Base-by-base conservation (phyloP, 2,113 vertebrate genomes). In the Peromyscus californicus region DNA sequence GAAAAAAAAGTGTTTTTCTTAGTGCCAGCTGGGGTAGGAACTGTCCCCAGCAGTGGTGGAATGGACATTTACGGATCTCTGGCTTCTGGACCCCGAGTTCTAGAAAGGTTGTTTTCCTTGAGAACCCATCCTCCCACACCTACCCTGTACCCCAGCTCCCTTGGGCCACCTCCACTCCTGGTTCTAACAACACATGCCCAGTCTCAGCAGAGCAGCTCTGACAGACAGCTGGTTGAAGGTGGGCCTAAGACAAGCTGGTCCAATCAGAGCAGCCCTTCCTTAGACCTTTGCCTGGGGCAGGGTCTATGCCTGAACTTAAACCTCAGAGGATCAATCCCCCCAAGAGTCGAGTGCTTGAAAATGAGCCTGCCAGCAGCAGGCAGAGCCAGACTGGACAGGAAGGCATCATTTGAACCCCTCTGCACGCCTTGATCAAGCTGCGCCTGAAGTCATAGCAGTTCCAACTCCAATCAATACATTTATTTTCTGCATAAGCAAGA, bases 401-500 rank as follows among this genome's bases (percentile, higher is more conserved):
- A 90, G n/a, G 4, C 1, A 1, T 29, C 24, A 0, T 7, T 5
- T 39, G 42, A 26, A 11, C 57, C 84, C 26, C 29, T 57, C n/a
- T 0, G 4, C 59, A 2, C 15, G 11, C 63, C 82, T 87, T 42
- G 51, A 93, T 90, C 59, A 80, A 74, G 42, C 65, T 63, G 15
- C 0, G 13, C 54, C 85, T 79, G 82, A 96, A 97, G 54, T 26
- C 89, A 69, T 0, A 0, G 9, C 48, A 36, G 13, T 72, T 91
- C 91, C 91, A 74, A 79, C n/a, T 26, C 16, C 17, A 96, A 65
- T 93, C 61, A 75, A 51, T 88, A 83, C 1, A 57, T 98, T 98
- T 98, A 97, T 98, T 98, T 96, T 93, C 97, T 84, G 57, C 42
- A 45, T 63, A 96, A 97, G 97, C 96, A 96, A 82, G 72, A 84